Conservation (phyloP, 2,113 vertebrate species). For the Cryptoleucopteryx plumbea region DNA sequence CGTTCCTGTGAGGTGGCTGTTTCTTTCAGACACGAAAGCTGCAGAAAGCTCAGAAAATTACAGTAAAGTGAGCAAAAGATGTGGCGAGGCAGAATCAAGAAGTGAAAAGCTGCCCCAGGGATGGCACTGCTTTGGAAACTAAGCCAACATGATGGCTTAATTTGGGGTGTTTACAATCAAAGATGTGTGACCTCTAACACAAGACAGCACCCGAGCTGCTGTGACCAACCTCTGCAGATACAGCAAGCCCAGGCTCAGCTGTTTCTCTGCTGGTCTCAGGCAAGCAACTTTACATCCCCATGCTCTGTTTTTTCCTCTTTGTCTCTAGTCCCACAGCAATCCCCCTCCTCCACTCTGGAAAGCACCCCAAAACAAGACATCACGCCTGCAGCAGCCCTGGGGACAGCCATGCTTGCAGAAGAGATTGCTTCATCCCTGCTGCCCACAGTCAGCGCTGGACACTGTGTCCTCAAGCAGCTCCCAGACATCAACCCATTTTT, state of each 20-base stretch:
- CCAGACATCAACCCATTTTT: not conserved
- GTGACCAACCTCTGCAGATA: not conserved
- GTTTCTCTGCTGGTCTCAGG: not conserved
- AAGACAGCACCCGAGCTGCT: not conserved
- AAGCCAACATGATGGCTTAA: not conserved
- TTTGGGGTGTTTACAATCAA: not conserved
- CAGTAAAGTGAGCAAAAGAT: not conserved
- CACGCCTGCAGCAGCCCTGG: not conserved
- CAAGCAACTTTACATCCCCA: not conserved
- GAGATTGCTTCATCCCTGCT: not conserved
- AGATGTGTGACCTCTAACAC: not conserved
- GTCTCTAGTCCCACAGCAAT: not conserved
- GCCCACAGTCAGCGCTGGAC: fast-evolving
- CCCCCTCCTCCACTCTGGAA: not conserved
- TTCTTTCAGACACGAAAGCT: not conserved
- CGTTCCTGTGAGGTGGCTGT: not conserved
- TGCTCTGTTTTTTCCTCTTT: not conserved
- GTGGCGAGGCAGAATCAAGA: not conserved
- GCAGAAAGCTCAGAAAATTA: not conserved
- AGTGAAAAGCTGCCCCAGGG: not conserved
- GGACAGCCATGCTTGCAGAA: not conserved
- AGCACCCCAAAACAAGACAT: not conserved
- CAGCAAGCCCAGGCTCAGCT: not conserved
- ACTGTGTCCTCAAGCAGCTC: not conserved
- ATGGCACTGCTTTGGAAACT: not conserved